Conservation (phyloP, 2,797 vertebrate genomes). For the Chrysocyon brachyurus region DNA sequence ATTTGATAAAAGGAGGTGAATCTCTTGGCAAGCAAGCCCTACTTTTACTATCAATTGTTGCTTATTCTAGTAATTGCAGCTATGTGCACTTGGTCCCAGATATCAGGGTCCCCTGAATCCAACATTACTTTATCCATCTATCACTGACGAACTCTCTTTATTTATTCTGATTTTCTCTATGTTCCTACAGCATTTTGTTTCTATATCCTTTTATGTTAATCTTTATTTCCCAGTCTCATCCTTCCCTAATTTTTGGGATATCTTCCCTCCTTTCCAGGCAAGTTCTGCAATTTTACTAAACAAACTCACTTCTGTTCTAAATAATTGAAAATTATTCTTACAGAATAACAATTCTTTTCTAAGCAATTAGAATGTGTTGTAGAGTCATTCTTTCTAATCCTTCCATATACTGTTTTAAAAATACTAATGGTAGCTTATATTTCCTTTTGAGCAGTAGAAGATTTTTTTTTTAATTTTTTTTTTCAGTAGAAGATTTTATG, state of each 20-base stretch:
- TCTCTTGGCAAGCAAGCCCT: not conserved
- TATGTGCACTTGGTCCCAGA: not conserved
- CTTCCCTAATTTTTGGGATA: not conserved
- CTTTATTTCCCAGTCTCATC: not conserved
- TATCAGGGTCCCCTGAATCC: not conserved
- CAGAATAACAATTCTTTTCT: not conserved
- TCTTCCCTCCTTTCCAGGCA: not conserved
- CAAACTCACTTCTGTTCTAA: not conserved
- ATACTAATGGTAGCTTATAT: not conserved
- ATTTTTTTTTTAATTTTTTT: not conserved
- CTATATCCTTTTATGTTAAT: not conserved
- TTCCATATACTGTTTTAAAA: not conserved
- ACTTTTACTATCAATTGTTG: not conserved
- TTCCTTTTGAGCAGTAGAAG: not conserved
- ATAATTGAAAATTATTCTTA: not conserved
- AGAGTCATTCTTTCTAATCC: not conserved
- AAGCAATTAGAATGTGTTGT: not conserved
- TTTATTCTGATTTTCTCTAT: not conserved
- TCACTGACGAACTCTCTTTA: not conserved
- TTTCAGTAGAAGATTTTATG: not conserved
- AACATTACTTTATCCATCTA: not conserved
- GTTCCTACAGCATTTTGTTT: not conserved
- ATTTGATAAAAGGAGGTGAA: not conserved
- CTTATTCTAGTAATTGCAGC: constrained; percentile 31
- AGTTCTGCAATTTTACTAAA: not conserved